Evolutionary conservation across 2,797 vertebrate genomes (phyloP), one percentile per base, ranked within the genome.

Genomic region (Anguilla megastoma): DNA sequence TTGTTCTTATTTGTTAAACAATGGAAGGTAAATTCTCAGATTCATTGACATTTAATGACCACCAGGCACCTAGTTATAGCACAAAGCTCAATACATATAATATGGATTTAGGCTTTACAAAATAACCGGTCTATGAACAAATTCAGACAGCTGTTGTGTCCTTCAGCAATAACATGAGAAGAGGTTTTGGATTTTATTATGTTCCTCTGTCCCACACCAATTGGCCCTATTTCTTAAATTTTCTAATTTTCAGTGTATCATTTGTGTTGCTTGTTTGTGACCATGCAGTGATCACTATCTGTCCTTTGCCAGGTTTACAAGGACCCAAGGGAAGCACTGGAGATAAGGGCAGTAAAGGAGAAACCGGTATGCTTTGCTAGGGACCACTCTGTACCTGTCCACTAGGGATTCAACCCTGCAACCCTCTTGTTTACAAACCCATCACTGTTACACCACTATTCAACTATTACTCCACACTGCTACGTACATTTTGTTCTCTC

Each of bases 301-400:
- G 36, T 48, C 45, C 18, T 80, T 18, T 80, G 0, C 27, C 41
- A 48, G 76, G 36, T 41, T 5, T 80, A 16, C 41, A 21, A 48
- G 76, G 76, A 3, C 41, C 24, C 33, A 80, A 48, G 16, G 76
- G 76, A 18, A 45, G 16, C 33, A 2, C 18, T 3, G 91, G 89
- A 30, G 9, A 48, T 33, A 84, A 87, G 21, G 91, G 91, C 69
- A 50, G 74, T 24, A 89, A n/a, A 84, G 91, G 91, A 84, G 86
- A 87, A 0, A 2, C 0, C 6, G 91, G 91, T 74, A 74, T 5
- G 63, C n/a, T 9, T 66, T n/a, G 24, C 63, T n/a, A n/a, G 4
- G n/a, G n/a, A 66, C 21, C 4, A 30, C 33, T 36, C 71, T 74
- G 71, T 36, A 10, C 12, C 30, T 30, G 2, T 9, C 24, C 66